Evolutionary conservation across 1,140 invertebrate genomes (phyloP).

Genomic region (Leptonema lineaticorne): DNA sequence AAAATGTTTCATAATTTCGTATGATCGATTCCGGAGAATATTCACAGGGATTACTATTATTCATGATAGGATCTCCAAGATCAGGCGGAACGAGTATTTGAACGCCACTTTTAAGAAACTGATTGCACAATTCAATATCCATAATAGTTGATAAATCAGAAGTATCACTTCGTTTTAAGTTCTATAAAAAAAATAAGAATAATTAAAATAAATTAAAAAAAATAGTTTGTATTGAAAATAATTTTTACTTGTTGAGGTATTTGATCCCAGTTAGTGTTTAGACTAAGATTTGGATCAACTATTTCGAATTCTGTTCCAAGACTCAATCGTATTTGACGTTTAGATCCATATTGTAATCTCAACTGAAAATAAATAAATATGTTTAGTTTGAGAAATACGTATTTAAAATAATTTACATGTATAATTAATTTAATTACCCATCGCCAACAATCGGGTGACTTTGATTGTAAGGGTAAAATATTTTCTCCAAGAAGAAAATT

Average conservation of each 20-base stretch:
- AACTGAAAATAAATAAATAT: slow-evolving; percentile 47
- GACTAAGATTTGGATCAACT: slow-evolving; percentile 58
- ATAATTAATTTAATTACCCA: slow-evolving; percentile 57
- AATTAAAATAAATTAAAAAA: no score
- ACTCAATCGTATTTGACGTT: slow-evolving; percentile 66
- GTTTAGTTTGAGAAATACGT: no score
- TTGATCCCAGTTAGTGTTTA: slow-evolving; percentile 44
- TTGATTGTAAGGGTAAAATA: slow-evolving; percentile 60
- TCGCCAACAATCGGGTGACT: slow-evolving; percentile 57
- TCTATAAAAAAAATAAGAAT: slow-evolving; percentile 56
- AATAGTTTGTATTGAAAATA: no score
- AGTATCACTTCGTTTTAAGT: slow-evolving; percentile 62
- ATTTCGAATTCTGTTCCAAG: slow-evolving; percentile 76
- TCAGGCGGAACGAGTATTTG: slow-evolving; percentile 73
- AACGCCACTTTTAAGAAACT: slow-evolving; percentile 70
- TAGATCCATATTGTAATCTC: slow-evolving; percentile 67
- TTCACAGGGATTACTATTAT: slow-evolving; percentile 44
- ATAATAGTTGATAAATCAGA: slow-evolving; percentile 66
- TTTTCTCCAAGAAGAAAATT: slow-evolving; percentile 69
- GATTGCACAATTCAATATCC: slow-evolving; percentile 73
- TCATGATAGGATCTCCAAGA: slow-evolving; percentile 50
- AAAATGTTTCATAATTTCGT: slow-evolving; percentile 48
- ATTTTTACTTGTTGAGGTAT: slow-evolving; percentile 45
- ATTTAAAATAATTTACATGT: not conserved
- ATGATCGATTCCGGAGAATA: slow-evolving; percentile 45